These are phyloP conservation scores for Oncorhynchus nerka DNA, from an alignment of 2,113 vertebrate genomes.

Conservation along the genomic window DNA sequence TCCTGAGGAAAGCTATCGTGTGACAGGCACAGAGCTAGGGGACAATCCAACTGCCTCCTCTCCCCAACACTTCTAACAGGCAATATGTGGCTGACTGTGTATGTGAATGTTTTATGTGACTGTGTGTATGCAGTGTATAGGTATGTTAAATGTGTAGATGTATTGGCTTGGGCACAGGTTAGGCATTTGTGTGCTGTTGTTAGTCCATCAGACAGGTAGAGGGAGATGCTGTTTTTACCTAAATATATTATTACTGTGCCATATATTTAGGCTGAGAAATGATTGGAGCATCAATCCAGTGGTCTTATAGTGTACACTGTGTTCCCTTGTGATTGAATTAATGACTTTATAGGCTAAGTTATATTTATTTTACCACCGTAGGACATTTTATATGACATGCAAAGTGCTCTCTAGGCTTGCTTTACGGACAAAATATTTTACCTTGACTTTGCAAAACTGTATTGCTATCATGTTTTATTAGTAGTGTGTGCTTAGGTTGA, in stretches of 20 bases:
- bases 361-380: conserved; percentile 55
- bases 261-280: conserved; percentile 20
- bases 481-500: conserved; percentile 48
- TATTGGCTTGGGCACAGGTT: not conserved
- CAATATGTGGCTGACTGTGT: too few relatives aligned
- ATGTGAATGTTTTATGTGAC: not conserved
- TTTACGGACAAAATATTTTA: conserved; percentile 66
- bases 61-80: too few relatives aligned
- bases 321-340: conserved; percentile 65
- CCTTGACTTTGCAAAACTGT: conserved; percentile 66
- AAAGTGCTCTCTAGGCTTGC: conserved; percentile 61
- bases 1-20: not conserved
- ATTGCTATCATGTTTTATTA: conserved; percentile 60
- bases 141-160: not conserved
- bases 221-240: conserved; percentile 12
- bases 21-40: not conserved
- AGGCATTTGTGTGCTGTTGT: conserved; percentile 3
- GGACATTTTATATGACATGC: conserved; percentile 72
- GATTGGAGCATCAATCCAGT: conserved; percentile 21
- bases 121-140: not conserved
- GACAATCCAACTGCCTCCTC: not conserved
- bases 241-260: conserved; percentile 10
- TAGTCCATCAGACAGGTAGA: conserved; percentile 1
- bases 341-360: conserved; percentile 60
- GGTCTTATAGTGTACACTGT: conserved; percentile 42